These are phyloP conservation scores for Prionailurus viverrinus DNA, from an alignment of 2,113 vertebrate genomes.

Conservation along the genomic window DNA sequence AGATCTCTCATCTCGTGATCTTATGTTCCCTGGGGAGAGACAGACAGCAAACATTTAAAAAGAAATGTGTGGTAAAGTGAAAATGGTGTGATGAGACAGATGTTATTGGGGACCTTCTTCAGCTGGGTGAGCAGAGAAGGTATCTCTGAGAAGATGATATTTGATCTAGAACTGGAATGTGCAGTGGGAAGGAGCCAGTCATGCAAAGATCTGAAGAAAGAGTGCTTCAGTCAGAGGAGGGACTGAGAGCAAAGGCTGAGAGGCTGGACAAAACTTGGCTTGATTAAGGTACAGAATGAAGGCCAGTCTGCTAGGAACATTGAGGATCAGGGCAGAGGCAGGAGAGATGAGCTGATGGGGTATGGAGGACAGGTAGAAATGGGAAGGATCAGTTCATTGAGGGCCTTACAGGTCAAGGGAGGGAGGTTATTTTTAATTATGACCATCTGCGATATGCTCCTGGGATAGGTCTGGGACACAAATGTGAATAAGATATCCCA, in stretches of 20 bases:
- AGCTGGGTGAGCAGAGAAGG: neutral
- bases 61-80: neutral
- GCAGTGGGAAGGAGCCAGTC: neutral
- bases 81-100: neutral
- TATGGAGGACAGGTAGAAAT: neutral
- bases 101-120: neutral
- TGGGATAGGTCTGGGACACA: neutral
- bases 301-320: neutral
- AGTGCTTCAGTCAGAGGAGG: neutral
- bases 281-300: neutral
- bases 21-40: neutral
- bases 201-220: neutral
- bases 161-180: neutral
- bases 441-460: neutral
- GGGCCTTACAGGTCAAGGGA: neutral
- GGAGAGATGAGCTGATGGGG: neutral
- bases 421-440: conserved; percentile 23
- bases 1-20: neutral
- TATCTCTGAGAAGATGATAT: neutral
- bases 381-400: neutral
- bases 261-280: neutral
- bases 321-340: neutral
- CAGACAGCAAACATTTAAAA: neutral
- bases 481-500: neutral
- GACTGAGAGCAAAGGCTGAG: neutral